These are phyloP conservation scores for Rhinopithecus roxellana DNA, from an alignment of 2,113 vertebrate genomes.

Conservation along the genomic window DNA sequence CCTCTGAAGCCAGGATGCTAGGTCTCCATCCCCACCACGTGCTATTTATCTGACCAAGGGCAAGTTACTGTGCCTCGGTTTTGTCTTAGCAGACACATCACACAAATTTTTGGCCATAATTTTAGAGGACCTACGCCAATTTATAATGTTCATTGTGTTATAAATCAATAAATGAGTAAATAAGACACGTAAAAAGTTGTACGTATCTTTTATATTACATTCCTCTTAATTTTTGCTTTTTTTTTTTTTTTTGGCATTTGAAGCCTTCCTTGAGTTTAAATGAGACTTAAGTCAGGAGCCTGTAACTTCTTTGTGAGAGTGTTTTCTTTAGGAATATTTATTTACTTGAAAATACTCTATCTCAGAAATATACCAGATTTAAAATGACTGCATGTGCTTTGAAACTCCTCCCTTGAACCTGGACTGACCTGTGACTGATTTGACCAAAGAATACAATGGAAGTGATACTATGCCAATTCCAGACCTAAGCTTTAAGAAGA, in stretches of 20 bases:
- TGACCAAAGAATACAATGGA: background rate
- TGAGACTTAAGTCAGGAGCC: background rate
- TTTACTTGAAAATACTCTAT: background rate
- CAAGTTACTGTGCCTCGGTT: background rate
- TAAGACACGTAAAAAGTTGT: background rate
- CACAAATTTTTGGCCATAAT: background rate
- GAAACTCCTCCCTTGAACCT: background rate
- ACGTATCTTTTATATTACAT: background rate
- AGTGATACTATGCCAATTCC: background rate
- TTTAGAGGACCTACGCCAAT: conserved; percentile 32
- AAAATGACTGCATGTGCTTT: background rate
- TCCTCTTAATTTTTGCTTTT: background rate
- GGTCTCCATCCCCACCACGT: background rate
- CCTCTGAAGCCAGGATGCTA: background rate
- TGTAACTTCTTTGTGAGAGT: background rate
- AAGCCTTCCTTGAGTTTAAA: background rate
- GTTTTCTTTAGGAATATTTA: background rate
- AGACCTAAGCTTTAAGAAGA: background rate
- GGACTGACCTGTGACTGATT: background rate
- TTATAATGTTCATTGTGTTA: background rate
- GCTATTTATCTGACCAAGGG: background rate
- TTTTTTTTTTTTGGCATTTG: background rate
- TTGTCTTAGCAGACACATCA: background rate
- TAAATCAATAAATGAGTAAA: background rate
- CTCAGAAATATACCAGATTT: background rate